These are phyloP conservation scores for Megamerina dolium DNA, from an alignment of 2,888 invertebrate genomes.

Conservation along the genomic window DNA sequence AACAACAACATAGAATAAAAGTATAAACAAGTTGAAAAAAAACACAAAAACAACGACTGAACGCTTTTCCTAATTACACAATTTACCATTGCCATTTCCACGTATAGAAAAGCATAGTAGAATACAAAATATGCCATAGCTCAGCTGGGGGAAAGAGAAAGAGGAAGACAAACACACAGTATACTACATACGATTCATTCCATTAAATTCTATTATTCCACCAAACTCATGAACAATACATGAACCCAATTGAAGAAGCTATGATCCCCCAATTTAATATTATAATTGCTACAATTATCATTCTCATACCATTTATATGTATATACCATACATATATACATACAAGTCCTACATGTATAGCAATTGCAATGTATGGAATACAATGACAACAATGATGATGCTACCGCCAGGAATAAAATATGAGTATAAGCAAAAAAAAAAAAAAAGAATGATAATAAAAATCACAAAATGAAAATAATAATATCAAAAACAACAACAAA, in stretches of 20 bases:
- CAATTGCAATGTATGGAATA: slow-evolving; percentile 8
- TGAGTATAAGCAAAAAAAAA: slow-evolving; percentile 2
- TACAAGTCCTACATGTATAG: no score
- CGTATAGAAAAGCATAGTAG: no score
- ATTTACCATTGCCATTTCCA: not conserved
- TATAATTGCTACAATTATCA: slow-evolving; percentile 50
- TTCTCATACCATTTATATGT: slow-evolving; percentile 43
- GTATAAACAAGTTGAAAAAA: no score
- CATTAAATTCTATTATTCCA: no score
- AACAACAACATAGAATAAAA: no score
- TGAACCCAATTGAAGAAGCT: slow-evolving; percentile 41
- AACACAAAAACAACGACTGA: no score
- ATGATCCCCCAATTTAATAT: slow-evolving; percentile 50
- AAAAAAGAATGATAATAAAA: slow-evolving; percentile 26
- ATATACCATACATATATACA: not conserved
- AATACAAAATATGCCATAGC: no score
- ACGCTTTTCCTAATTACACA: not conserved
- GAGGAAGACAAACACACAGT: no score
- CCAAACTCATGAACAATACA: not conserved
- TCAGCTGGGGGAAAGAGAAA: no score
- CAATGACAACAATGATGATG: slow-evolving; percentile 8
- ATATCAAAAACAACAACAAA: slow-evolving; percentile 3
- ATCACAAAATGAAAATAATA: slow-evolving; percentile 15
- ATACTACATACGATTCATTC: no score
- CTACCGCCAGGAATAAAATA: slow-evolving; percentile 5